These are phyloP conservation scores for Phyllostomus hastatus DNA, from an alignment of 2,113 vertebrate species.

Conservation along the genomic window DNA sequence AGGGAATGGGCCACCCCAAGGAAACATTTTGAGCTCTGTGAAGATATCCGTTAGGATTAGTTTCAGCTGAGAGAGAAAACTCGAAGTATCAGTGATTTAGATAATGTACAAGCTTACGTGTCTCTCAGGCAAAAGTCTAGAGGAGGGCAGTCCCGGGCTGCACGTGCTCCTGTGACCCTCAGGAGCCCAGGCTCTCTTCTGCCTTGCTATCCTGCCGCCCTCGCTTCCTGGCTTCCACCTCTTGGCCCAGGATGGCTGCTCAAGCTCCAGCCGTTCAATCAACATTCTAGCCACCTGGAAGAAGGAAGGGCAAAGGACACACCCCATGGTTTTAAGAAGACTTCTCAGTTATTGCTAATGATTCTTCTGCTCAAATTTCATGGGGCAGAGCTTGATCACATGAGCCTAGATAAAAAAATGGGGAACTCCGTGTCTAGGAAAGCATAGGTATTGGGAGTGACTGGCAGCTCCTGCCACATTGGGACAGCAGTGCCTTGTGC, in stretches of 20 bases:
- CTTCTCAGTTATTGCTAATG: background rate
- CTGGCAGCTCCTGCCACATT: background rate
- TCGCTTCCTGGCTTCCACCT: background rate
- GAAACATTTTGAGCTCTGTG: background rate
- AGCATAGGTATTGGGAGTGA: background rate
- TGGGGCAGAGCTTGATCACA: background rate
- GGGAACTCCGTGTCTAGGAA: background rate
- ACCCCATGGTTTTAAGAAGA: background rate
- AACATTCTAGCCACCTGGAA: background rate
- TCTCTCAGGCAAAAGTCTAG: background rate
- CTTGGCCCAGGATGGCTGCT: background rate
- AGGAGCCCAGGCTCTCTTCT: background rate
- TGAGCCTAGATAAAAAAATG: background rate
- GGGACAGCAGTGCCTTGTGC: background rate
- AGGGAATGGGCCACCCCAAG: background rate
- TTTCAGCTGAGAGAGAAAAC: background rate
- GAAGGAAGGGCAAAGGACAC: background rate
- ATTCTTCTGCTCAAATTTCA: background rate
- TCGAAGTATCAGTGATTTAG: background rate
- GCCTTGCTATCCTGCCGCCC: background rate
- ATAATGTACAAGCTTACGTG: background rate
- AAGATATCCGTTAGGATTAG: background rate
- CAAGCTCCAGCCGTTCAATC: background rate
- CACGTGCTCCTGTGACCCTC: rapidly evolving
- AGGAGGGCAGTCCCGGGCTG: background rate